phyloP scores from a whole-genome alignment of 1,140 invertebrate genomes.

The Pseudomyrmex gracilis region DNA sequence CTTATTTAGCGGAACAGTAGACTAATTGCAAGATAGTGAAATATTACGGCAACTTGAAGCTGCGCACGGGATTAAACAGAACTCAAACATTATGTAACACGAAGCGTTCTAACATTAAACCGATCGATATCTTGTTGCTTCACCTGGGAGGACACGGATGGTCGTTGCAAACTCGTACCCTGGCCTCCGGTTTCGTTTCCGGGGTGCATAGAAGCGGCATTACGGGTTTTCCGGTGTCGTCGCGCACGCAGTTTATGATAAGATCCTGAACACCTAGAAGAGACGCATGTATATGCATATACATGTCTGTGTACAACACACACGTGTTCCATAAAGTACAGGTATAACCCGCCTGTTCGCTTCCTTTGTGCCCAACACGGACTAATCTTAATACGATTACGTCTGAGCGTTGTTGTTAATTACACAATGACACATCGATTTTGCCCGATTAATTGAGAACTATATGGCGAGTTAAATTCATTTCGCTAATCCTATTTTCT shows the following conservation, averaged over 20 bases:
- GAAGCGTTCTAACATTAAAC: conserved; percentile 10
- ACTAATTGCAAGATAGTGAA: background rate
- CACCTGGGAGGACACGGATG: conserved; percentile 94
- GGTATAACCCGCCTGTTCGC: conserved; percentile 22
- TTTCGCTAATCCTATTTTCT: conserved; percentile 64
- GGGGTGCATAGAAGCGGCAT: conserved; percentile 93
- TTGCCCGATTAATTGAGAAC: conserved; percentile 61
- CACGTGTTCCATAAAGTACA: conserved; percentile 3
- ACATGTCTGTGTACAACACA: background rate
- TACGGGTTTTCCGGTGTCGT: conserved; percentile 93
- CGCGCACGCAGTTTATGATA: conserved; percentile 95
- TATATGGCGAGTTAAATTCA: conserved; percentile 44
- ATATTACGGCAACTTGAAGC: background rate
- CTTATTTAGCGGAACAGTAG: background rate
- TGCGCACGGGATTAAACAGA: conserved; percentile 8
- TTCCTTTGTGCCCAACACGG: conserved; percentile 48
- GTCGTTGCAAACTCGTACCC: conserved; percentile 97
- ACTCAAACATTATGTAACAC: conserved; percentile 15
- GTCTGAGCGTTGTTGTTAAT: conserved; percentile 47
- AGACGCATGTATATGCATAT: background rate
- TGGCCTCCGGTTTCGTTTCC: conserved; percentile 93
- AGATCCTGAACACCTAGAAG: conserved; percentile 91
- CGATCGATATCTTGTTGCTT: conserved; percentile 41
- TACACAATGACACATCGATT: conserved; percentile 62
- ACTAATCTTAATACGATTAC: conserved; percentile 55